Percentiles rank a stretch among this genome's conserved stretches.
Evolutionary conservation across 1,140 invertebrate genomes (phyloP).

Genomic region (Cyclargus thomasi): DNA sequence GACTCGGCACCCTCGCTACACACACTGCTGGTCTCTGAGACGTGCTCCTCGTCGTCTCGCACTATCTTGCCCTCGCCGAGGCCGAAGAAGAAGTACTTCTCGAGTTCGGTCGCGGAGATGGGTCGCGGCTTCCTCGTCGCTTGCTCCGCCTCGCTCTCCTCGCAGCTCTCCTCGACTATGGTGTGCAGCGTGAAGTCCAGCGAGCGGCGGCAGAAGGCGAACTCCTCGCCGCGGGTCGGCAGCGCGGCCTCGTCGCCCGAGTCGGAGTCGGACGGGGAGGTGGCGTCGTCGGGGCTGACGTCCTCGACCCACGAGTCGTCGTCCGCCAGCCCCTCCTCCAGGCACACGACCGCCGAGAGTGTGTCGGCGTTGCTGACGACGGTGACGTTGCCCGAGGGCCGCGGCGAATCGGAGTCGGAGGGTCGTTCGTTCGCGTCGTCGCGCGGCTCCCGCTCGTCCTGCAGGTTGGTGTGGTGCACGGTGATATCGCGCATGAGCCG

Average conservation of each 20-base stretch:
- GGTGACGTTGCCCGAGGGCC: constrained; percentile 74
- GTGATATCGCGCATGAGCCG: constrained; percentile 78
- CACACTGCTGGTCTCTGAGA: constrained; percentile 91
- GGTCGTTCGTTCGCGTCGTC: constrained; percentile 57
- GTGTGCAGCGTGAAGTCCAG: constrained; percentile 94
- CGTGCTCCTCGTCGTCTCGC: constrained; percentile 80
- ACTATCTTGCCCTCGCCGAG: constrained; percentile 81
- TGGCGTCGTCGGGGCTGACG: constrained; percentile 80
- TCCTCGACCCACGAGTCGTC: constrained; percentile 93
- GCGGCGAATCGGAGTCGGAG: constrained; percentile 58
- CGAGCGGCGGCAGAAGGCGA: constrained; percentile 86
- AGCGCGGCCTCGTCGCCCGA: constrained; percentile 76
- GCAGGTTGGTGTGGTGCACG: constrained; percentile 76
- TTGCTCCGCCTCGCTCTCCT: constrained; percentile 88
- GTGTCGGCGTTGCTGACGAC: constrained; percentile 80
- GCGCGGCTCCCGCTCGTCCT: constrained; percentile 57
- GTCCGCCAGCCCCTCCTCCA: constrained; percentile 89
- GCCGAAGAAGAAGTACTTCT: constrained; percentile 94
- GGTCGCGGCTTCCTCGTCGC: constrained; percentile 78
- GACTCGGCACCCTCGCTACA: constrained; percentile 89
- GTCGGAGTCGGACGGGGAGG: constrained; percentile 77
- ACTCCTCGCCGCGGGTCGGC: constrained; percentile 86
- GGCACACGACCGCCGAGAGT: constrained; percentile 81
- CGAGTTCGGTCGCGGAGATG: constrained; percentile 86
- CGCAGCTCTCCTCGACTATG: constrained; percentile 94